A percentile compares a stretch with the other conserved stretches of the same genome.
Conservation (phyloP, 35 echinoderm and acorn worm genomes). For the Ophiothrix spiculata region DNA sequence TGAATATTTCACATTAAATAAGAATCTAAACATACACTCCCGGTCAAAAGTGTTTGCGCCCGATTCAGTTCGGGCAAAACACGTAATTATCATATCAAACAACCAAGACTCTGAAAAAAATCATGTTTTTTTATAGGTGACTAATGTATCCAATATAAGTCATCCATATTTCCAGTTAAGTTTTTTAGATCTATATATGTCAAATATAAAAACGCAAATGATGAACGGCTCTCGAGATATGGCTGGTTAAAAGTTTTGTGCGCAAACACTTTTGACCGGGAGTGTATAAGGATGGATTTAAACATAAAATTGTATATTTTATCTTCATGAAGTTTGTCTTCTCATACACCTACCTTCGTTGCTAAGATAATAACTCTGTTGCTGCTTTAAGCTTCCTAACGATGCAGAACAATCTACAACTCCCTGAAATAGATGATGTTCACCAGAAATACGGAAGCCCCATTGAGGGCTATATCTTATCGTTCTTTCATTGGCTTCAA, state of each 20-base stretch:
- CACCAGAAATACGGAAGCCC: neutral
- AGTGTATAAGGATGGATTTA: neutral
- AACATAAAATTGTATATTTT: neutral
- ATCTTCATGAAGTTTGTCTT: neutral
- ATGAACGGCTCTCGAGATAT: neutral
- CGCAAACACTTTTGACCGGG: neutral
- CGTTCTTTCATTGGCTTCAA: neutral
- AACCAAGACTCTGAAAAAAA: no score
- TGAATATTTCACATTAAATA: no score
- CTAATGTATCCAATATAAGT: no score
- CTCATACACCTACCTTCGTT: neutral
- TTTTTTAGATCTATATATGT: neutral
- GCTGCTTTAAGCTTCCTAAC: neutral
- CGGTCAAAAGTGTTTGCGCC: no score
- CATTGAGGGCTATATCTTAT: neutral
- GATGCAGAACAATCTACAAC: neutral
- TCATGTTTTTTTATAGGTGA: no score
- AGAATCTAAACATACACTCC: no score
- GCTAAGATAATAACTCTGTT: neutral
- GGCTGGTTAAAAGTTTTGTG: neutral
- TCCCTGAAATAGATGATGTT: neutral
- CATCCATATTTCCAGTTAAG: neutral
- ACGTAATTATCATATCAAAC: no score
- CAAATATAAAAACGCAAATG: neutral
- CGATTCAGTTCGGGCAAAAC: no score